Conservation (phyloP, 2,113 vertebrate species). For the Herpailurus yagouaroundi region DNA sequence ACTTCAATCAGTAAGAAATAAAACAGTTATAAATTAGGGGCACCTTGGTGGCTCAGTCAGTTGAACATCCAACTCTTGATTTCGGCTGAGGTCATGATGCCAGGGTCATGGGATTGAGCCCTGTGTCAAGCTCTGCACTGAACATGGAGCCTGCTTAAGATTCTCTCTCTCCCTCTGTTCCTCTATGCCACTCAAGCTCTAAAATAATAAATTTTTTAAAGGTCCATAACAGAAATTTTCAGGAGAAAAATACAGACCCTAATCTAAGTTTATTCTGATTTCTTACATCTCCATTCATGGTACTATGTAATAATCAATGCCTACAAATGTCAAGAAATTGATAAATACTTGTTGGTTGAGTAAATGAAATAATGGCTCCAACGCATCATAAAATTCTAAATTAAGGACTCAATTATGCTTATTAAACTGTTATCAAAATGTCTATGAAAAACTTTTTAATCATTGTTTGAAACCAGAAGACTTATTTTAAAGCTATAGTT, state of each 20-base stretch:
- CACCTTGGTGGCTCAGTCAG: too few species aligned
- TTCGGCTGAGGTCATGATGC: too few species aligned
- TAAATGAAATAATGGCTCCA: slow-evolving; percentile 23
- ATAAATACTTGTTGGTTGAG: not conserved
- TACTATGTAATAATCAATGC: not conserved
- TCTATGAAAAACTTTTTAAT: slow-evolving; percentile 19
- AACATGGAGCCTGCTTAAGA: too few species aligned
- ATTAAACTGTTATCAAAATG: slow-evolving; percentile 10
- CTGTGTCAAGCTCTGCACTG: too few species aligned
- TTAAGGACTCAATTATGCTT: slow-evolving; percentile 4
- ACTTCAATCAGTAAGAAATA: slow-evolving; percentile 7
- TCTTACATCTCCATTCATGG: not conserved
- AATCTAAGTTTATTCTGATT: slow-evolving; percentile 29
- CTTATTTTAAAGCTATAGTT: slow-evolving; percentile 21
- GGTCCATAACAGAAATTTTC: not conserved
- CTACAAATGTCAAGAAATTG: slow-evolving; percentile 20
- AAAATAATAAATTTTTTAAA: not conserved
- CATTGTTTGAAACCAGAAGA: slow-evolving; percentile 11
- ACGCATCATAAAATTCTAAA: not conserved
- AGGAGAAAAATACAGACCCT: slow-evolving; percentile 5
- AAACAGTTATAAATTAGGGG: not conserved
- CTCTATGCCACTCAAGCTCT: too few species aligned
- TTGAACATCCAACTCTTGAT: too few species aligned
- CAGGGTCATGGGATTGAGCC: too few species aligned
- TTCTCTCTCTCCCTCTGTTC: too few species aligned